Evolutionary conservation across 2,113 vertebrate genomes (phyloP), one percentile per base, ranked within the genome.

Genomic region (Paracanthobrama guichenoti): DNA sequence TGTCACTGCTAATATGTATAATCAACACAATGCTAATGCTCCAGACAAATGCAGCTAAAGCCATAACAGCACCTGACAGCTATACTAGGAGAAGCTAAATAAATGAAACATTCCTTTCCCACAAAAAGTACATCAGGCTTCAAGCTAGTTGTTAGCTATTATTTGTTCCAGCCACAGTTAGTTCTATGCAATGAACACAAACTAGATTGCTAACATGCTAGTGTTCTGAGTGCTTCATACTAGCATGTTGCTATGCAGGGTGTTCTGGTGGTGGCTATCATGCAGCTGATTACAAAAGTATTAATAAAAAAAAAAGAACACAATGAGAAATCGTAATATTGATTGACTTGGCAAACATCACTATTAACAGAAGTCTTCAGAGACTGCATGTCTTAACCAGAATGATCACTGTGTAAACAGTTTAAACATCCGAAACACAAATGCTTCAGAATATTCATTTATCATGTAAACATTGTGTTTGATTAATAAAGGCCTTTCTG

Each of bases 401-500:
- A 76, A 35, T 39, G 28, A 35, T n/a, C 28, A 59, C 31, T 24
- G 28, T 39, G 31, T 77, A 57, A 77, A 72, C 39, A n/a, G 18
- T 57, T 57, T 55, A 44, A 71, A 71, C 39, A n/a, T 71, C 22
- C 4, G 0, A 77, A 11, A 39, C 73, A 55, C 28, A 57, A n/a
- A 28, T 75, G 14, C 16, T 31, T 16, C 48, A 22, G 20, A 76
- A 76, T 31, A 11, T 74, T 82, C 7, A 55, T 20, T 10, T n/a
- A 64, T 55, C 72, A n/a, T 35, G 22, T 31, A 84, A 76, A 53
- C 59, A 75, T 62, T 22, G 18, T 6, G 10, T 48, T 50, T 84
- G 82, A 84, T 53, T 84, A 59, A 77, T 84, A 60, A 77, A 64
- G 62, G 31, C 22, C 60, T 67, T 84, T 26, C 22, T 26, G 5